phyloP scores from a whole-genome alignment of 2,888 invertebrate species.

The Parnassius smintheus region DNA sequence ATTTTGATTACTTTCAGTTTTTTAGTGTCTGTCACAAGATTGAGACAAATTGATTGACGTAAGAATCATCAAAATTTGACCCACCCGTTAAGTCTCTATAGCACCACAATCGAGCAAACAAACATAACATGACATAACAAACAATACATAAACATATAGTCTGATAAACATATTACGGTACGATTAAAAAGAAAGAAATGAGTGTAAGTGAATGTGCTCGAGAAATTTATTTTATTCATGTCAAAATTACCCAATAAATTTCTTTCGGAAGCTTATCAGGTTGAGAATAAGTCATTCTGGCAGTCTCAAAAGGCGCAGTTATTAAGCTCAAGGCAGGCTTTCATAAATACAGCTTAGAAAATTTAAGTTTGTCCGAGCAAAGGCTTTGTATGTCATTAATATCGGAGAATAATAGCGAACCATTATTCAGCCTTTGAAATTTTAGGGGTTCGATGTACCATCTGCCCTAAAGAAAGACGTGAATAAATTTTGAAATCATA shows the following conservation, averaged over 20 bases:
- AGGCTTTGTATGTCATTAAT: no score
- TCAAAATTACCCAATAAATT: neutral
- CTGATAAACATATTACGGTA: no score
- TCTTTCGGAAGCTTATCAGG: conserved; percentile 9
- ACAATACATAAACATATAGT: neutral
- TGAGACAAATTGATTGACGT: no score
- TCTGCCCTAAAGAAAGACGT: conserved; percentile 6
- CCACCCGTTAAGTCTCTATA: no score
- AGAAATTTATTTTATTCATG: neutral
- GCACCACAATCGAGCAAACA: no score
- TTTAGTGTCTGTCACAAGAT: no score
- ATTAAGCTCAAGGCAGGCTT: conserved; percentile 10
- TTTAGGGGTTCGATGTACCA: conserved; percentile 17
- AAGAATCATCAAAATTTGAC: no score
- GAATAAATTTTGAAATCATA: conserved; percentile 10
- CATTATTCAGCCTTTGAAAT: conserved; percentile 19
- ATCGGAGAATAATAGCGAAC: no score
- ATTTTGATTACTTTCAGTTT: no score
- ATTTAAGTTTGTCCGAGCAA: no score
- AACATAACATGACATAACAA: neutral
- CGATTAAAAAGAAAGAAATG: no score
- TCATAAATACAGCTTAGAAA: conserved; percentile 27
- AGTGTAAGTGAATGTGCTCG: neutral
- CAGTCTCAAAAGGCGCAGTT: conserved; percentile 16
- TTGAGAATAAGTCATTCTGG: conserved; percentile 14